Base-by-base conservation (phyloP, 1,140 invertebrate species). In the Drosophila albomicans region DNA sequence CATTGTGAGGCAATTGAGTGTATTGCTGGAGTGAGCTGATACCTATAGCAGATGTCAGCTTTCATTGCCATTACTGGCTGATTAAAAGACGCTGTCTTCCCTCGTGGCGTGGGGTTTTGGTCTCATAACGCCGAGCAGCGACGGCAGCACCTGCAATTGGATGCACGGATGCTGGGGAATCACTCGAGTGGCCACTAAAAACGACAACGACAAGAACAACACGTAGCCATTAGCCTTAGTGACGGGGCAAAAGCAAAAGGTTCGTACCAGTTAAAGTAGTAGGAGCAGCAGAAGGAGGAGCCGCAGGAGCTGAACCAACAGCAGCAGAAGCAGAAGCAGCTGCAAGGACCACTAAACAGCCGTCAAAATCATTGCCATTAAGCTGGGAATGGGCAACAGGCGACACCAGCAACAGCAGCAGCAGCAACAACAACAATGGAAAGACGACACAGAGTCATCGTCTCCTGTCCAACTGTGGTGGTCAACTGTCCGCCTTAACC, bases 401-500 rank as follows among this genome's bases (percentile, higher is more conserved):
- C 52, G 32, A 13, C 73, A 48, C 20, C 32, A 59, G 15, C 43
- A 25, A 25, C 20, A 25, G 20, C 51, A 25, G 20, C 15, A 38
- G 15, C 67, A 58, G 15, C 49, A 58, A 59, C 68, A 63, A 70
- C 16, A 54, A 79, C 79, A 87, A 87, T 87, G 72, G 61, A 88
- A 78, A 79, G 70, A 62, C 75, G 74, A 35, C 58, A 52, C 63
- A 64, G 43, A 71, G 69, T 35, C 28, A 48, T 20, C 41, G 49
- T 43, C 58, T 65, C 41, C 45, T 65, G 28, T 62, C 54, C 54
- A 49, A 58, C 69, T 71, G 73, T 46, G 65, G 75, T 73, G 82
- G 82, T 82, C 82, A 86, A 85, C 63, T 87, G 82, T 81, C 75
- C 79, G 82, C 82, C 82, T 87, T 87, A 87, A 87, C 82, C 82